A percentile compares a stretch with the other conserved stretches of the same genome.
phyloP scores from a whole-genome alignment of 2,797 vertebrate genomes.

The Gadopsis bispinosus region DNA sequence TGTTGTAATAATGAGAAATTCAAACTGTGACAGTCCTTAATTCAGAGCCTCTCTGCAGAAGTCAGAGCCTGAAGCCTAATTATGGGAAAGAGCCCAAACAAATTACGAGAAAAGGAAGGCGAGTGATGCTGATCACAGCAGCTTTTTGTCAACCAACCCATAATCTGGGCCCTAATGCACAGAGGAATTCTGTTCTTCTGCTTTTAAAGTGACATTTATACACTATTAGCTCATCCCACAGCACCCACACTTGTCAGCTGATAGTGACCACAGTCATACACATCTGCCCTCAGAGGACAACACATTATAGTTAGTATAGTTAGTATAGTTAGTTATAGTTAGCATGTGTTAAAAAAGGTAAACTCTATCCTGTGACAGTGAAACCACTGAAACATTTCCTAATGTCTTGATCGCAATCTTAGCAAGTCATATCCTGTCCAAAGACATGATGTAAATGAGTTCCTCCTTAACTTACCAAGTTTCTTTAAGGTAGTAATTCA shows the following conservation, averaged over 20 bases:
- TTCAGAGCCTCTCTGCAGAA: background rate
- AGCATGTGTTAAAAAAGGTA: constrained; percentile 23
- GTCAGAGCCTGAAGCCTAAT: background rate
- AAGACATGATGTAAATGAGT: background rate
- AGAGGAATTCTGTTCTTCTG: constrained; percentile 48
- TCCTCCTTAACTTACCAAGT: background rate
- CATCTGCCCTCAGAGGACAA: constrained; percentile 18
- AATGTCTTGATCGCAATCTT: background rate
- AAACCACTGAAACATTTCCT: background rate
- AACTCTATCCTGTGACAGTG: background rate
- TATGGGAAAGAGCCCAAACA: constrained; percentile 5
- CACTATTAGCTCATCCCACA: constrained; percentile 55
- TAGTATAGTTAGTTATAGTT: constrained; percentile 37
- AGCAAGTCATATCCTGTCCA: background rate
- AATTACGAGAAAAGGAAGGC: constrained; percentile 6
- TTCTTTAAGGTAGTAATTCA: background rate
- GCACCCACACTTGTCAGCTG: background rate
- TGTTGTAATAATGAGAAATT: background rate
- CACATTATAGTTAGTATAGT: background rate
- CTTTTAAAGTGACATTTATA: constrained; percentile 60
- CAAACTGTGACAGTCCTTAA: background rate
- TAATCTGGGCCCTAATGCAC: constrained; percentile 19
- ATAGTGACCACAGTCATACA: constrained; percentile 2
- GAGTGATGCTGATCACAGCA: constrained; percentile 18
- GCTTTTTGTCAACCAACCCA: constrained; percentile 24